phyloP scores from a whole-genome alignment of 2,888 invertebrate species.

The Malthinus flaveolus region DNA sequence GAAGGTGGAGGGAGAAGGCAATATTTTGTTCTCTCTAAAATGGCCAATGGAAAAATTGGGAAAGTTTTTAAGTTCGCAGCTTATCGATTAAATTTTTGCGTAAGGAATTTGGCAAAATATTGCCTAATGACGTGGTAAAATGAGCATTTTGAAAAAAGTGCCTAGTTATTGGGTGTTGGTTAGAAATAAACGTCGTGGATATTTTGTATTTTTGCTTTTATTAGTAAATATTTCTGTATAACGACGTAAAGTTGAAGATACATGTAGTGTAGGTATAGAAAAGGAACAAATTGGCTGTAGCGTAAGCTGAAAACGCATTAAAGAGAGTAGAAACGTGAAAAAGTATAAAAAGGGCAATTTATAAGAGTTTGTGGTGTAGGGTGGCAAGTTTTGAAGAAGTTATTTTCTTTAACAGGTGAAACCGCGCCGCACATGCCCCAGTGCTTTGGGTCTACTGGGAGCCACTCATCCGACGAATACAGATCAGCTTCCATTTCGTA shows the following conservation, averaged over 20 bases:
- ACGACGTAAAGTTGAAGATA: background rate
- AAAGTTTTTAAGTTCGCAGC: too few relatives aligned
- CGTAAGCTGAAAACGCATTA: slow-evolving; percentile 3
- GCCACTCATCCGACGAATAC: slow-evolving; percentile 28
- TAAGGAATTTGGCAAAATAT: too few relatives aligned
- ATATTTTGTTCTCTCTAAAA: too few relatives aligned
- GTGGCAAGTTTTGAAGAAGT: slow-evolving; percentile 25
- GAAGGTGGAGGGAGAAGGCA: too few relatives aligned
- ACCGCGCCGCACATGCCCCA: slow-evolving; percentile 27
- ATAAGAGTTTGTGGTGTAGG: slow-evolving; percentile 15
- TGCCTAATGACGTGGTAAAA: too few relatives aligned
- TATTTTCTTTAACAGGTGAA: slow-evolving; percentile 30
- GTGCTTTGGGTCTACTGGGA: slow-evolving; percentile 26
- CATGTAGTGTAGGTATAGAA: background rate
- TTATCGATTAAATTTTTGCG: too few relatives aligned
- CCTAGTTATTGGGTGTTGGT: too few relatives aligned
- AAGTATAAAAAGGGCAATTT: slow-evolving; percentile 25
- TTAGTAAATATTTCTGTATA: slow-evolving; percentile 3
- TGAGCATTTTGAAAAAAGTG: too few relatives aligned
- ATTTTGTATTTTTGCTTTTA: too few relatives aligned
- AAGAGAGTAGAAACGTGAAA: slow-evolving; percentile 10
- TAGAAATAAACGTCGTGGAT: too few relatives aligned
- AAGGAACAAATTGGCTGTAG: background rate
- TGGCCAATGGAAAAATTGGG: too few relatives aligned
- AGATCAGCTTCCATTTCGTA: slow-evolving; percentile 28